These are phyloP conservation scores for Morpho deidamia DNA, from an alignment of 2,888 invertebrate species.

Conservation along the genomic window DNA sequence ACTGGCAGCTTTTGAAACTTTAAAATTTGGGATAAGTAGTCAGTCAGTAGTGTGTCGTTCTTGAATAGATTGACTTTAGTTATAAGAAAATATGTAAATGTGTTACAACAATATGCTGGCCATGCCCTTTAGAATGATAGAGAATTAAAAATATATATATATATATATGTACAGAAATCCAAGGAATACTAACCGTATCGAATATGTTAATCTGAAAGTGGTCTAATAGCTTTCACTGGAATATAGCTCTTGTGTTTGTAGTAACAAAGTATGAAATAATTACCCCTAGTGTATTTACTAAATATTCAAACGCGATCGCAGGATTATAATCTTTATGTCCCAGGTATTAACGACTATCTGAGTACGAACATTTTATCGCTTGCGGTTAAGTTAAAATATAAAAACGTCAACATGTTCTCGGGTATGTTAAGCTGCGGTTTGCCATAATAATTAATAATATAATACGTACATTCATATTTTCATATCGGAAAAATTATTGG, in stretches of 20 bases:
- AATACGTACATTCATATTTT: conserved; percentile 7
- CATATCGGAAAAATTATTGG: not conserved
- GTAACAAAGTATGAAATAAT: not conserved
- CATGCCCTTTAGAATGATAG: too few species aligned
- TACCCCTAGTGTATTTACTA: not conserved
- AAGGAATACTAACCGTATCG: not conserved
- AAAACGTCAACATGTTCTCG: conserved; percentile 7
- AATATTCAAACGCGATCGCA: not conserved
- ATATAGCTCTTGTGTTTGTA: conserved; percentile 1
- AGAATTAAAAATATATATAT: too few species aligned
- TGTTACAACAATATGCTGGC: too few species aligned
- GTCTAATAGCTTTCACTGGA: not conserved
- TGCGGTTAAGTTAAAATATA: conserved; percentile 1
- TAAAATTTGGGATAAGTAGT: too few species aligned
- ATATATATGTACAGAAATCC: too few species aligned
- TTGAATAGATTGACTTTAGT: too few species aligned
- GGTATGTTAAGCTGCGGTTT: conserved; percentile 7
- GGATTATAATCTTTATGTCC: conserved; percentile 3
- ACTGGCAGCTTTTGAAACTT: too few species aligned
- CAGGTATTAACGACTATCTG: not conserved
- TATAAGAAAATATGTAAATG: too few species aligned
- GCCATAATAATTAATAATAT: conserved; percentile 9
- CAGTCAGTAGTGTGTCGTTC: too few species aligned
- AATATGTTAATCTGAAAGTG: not conserved
- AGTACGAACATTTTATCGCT: not conserved